Conservation (phyloP, 1,140 invertebrate genomes). For the Acromyrmex heyeri region DNA sequence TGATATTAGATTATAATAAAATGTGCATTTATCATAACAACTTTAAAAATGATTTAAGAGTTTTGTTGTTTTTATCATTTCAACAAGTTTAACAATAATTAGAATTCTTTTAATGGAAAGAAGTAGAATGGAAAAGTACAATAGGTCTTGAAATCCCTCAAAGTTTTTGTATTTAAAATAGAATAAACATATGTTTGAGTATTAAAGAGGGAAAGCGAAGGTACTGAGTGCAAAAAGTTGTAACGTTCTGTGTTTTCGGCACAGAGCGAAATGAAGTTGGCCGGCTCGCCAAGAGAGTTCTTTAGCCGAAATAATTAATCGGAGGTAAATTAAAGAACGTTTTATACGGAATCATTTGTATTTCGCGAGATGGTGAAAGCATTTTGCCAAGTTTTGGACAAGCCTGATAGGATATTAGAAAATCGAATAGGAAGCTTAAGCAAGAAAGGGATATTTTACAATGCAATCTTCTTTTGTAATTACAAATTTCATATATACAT, state of each 20-base stretch:
- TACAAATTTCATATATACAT: neutral
- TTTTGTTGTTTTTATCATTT: neutral
- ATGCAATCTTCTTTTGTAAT: neutral
- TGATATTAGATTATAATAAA: neutral
- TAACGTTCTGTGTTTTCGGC: too few relatives aligned
- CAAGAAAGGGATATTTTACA: neutral
- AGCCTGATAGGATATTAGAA: neutral
- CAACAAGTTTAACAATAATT: neutral
- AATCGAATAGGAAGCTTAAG: neutral
- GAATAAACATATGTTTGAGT: too few relatives aligned
- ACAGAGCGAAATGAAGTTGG: too few relatives aligned
- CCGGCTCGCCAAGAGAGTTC: too few relatives aligned
- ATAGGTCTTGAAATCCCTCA: neutral
- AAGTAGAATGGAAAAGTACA: neutral
- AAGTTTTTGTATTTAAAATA: too few relatives aligned
- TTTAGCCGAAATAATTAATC: too few relatives aligned
- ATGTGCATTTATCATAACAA: neutral
- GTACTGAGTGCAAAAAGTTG: too few relatives aligned
- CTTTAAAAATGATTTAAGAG: neutral
- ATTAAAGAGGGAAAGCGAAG: too few relatives aligned
- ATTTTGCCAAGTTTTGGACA: too few relatives aligned
- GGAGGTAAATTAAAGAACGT: too few relatives aligned
- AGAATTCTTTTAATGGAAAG: neutral
- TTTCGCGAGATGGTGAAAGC: neutral
- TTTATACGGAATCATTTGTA: neutral